Conservation (phyloP, 1,140 invertebrate genomes). For the Thereuonema tuberculata region DNA sequence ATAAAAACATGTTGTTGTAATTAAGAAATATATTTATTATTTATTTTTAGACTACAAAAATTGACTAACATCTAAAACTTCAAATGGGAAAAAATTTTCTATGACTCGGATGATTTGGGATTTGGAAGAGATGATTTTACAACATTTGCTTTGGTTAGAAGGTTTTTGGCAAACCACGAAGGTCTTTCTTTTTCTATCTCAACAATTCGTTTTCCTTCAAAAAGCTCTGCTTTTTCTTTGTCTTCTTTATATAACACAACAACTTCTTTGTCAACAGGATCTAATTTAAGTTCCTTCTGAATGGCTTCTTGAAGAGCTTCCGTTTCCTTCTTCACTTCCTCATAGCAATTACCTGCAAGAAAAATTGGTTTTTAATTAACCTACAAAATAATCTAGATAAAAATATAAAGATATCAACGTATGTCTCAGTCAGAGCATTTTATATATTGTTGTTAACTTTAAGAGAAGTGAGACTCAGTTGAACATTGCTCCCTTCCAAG, state of each 20-base stretch:
- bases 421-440: background rate
- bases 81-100: too few relatives aligned
- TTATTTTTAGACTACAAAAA: too few relatives aligned
- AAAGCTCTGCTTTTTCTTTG: slow-evolving; percentile 34
- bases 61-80: too few relatives aligned
- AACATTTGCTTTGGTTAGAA: slow-evolving; percentile 59
- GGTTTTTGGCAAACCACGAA: slow-evolving; percentile 62
- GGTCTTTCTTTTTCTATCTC: slow-evolving; percentile 59
- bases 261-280: slow-evolving; percentile 66
- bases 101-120: background rate
- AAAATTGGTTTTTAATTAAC: too few relatives aligned
- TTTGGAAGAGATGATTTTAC: too few relatives aligned
- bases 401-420: slow-evolving; percentile 11
- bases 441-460: background rate
- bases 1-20: too few relatives aligned
- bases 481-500: too few relatives aligned
- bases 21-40: too few relatives aligned
- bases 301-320: slow-evolving; percentile 58
- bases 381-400: too few relatives aligned
- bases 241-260: slow-evolving; percentile 71
- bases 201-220: slow-evolving; percentile 47
- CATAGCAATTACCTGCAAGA: slow-evolving; percentile 72
- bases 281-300: slow-evolving; percentile 46
- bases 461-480: too few relatives aligned
- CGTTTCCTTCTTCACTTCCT: slow-evolving; percentile 62